Percentiles rank a stretch among this genome's conserved stretches.
These are phyloP conservation scores for Chloroceryle amazona DNA, from an alignment of 2,797 vertebrate species.

Conservation along the genomic window DNA sequence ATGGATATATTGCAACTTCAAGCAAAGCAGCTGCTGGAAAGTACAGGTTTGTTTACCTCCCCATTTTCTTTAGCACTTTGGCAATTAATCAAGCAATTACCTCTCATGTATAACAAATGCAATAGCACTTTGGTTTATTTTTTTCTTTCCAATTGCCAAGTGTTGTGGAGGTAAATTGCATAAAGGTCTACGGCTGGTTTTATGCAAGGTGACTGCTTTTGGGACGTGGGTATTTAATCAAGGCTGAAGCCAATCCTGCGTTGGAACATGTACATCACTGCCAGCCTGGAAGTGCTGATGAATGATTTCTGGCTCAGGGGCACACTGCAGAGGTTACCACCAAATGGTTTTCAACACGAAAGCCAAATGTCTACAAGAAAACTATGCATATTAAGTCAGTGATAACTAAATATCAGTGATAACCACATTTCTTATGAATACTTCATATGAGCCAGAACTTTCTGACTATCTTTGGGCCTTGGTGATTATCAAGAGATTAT, in stretches of 20 bases:
- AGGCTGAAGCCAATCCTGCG: neutral
- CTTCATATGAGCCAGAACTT: neutral
- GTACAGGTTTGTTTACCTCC: neutral
- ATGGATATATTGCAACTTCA: neutral
- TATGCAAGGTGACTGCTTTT: neutral
- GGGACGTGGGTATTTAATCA: neutral
- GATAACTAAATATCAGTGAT: neutral
- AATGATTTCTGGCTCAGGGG: constrained; percentile 35
- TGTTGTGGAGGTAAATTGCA: neutral
- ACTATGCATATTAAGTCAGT: neutral
- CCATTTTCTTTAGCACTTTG: neutral
- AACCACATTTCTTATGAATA: neutral
- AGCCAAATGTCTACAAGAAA: neutral
- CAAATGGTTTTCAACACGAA: neutral
- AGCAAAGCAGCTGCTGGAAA: neutral
- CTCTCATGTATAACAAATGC: neutral
- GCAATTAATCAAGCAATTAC: neutral
- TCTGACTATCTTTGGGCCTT: neutral
- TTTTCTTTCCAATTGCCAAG: neutral
- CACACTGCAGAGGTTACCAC: neutral
- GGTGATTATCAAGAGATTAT: neutral
- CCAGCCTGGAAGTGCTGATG: neutral
- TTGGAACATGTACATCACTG: neutral
- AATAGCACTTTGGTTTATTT: neutral
- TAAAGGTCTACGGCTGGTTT: neutral